A percentile compares a stretch with the other conserved stretches of the same genome.
Evolutionary conservation across 2,797 vertebrate genomes (phyloP).

Genomic region (Macrochelys suwanniensis): DNA sequence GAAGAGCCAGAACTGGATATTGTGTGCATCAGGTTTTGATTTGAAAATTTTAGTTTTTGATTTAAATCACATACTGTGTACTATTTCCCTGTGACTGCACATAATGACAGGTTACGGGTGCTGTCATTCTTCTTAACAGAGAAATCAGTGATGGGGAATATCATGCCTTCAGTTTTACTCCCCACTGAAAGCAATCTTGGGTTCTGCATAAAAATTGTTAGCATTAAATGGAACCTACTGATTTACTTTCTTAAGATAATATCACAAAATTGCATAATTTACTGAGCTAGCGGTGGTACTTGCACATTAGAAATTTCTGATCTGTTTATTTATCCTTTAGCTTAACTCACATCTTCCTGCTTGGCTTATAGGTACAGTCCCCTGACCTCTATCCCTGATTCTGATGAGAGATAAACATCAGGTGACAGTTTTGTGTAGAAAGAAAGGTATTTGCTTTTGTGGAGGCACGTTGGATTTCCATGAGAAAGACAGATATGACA

Average conservation of each 20-base stretch:
- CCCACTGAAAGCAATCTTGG: background rate
- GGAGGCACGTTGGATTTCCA: background rate
- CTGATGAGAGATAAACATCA: background rate
- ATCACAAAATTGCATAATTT: background rate
- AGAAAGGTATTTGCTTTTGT: background rate
- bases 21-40: background rate
- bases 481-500: background rate
- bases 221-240: background rate
- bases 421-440: background rate
- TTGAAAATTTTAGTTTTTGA: background rate
- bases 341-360: rapidly evolving
- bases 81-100: background rate
- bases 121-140: background rate
- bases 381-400: background rate
- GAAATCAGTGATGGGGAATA: background rate
- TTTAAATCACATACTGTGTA: background rate
- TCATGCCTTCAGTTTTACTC: background rate
- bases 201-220: background rate
- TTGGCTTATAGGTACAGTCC: background rate
- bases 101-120: rapidly evolving
- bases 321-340: background rate
- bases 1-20: rapidly evolving
- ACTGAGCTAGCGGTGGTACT: background rate
- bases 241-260: background rate
- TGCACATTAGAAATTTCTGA: background rate